Evolutionary conservation across 2,797 vertebrate species (phyloP).

Genomic region (Cephalopachus bancanus): DNA sequence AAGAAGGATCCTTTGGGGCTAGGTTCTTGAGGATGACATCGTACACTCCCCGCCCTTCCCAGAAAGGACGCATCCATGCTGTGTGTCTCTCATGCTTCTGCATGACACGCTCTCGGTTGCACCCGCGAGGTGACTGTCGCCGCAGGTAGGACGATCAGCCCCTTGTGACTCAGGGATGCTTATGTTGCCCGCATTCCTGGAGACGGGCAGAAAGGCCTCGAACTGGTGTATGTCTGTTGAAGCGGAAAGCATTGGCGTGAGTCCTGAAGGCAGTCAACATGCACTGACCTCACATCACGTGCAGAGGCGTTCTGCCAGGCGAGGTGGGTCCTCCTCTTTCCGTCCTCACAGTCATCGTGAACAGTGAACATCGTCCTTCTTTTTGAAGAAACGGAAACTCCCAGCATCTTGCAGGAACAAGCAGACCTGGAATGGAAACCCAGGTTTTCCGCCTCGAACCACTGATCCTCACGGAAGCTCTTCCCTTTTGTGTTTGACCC

Average conservation of each 20-base stretch:
- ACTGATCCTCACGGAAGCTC: background rate
- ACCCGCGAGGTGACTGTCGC: background rate
- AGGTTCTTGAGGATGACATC: background rate
- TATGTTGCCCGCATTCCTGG: slow-evolving; percentile 85
- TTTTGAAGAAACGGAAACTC: background rate
- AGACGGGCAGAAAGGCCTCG: slow-evolving; percentile 81
- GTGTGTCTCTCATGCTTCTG: background rate
- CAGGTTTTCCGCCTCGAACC: background rate
- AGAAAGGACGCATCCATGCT: background rate
- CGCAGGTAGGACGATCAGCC: slow-evolving; percentile 73
- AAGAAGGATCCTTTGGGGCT: background rate
- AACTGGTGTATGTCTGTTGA: background rate
- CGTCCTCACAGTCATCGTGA: background rate
- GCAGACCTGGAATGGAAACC: background rate
- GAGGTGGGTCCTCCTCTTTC: background rate
- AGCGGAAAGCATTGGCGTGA: background rate
- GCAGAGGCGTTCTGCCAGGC: background rate
- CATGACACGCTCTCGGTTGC: background rate
- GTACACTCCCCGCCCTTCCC: accelerated
- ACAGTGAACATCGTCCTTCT: background rate
- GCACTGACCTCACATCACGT: accelerated
- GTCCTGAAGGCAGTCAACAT: background rate
- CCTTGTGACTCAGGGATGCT: slow-evolving; percentile 71
- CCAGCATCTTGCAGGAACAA: background rate
- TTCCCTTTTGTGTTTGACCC: background rate